phyloP scores from a whole-genome alignment of 2,888 invertebrate species.

The Epinotia nisella region DNA sequence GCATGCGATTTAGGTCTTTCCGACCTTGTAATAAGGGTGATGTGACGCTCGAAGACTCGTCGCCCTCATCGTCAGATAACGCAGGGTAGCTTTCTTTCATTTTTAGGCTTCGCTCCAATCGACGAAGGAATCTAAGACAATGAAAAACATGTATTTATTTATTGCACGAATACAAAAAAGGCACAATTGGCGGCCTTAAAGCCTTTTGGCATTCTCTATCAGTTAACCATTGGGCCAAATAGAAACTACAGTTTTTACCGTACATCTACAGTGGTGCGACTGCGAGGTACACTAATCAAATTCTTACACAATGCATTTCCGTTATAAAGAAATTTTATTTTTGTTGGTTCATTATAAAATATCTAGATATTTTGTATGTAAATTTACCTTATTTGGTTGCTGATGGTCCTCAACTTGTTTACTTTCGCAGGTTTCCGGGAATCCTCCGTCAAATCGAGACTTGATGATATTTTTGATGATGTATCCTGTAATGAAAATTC shows the following conservation, averaged over 20 bases:
- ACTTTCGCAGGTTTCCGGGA: slow-evolving; percentile 85
- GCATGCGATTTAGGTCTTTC: slow-evolving; percentile 68
- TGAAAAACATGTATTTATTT: slow-evolving; percentile 28
- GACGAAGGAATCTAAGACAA: slow-evolving; percentile 86
- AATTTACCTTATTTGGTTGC: slow-evolving; percentile 89
- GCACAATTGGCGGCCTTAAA: too few species aligned
- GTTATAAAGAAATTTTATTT: too few species aligned
- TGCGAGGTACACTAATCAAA: too few species aligned
- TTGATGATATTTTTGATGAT: slow-evolving; percentile 86
- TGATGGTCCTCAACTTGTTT: slow-evolving; percentile 88
- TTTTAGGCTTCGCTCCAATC: slow-evolving; percentile 89
- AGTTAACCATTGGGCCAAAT: too few species aligned
- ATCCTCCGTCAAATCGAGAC: slow-evolving; percentile 83
- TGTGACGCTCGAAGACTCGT: slow-evolving; percentile 87
- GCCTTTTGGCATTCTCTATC: too few species aligned
- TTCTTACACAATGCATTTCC: too few species aligned
- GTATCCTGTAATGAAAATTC: slow-evolving; percentile 76
- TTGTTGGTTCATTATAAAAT: too few species aligned
- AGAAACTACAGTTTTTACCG: too few species aligned
- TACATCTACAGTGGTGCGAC: too few species aligned
- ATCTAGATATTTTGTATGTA: not conserved
- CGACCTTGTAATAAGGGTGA: slow-evolving; percentile 85
- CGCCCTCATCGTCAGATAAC: slow-evolving; percentile 85
- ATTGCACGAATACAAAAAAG: too few species aligned
- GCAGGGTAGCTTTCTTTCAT: slow-evolving; percentile 86